Base-by-base conservation (phyloP, 1,140 invertebrate genomes). In the Radopholus similis region DNA sequence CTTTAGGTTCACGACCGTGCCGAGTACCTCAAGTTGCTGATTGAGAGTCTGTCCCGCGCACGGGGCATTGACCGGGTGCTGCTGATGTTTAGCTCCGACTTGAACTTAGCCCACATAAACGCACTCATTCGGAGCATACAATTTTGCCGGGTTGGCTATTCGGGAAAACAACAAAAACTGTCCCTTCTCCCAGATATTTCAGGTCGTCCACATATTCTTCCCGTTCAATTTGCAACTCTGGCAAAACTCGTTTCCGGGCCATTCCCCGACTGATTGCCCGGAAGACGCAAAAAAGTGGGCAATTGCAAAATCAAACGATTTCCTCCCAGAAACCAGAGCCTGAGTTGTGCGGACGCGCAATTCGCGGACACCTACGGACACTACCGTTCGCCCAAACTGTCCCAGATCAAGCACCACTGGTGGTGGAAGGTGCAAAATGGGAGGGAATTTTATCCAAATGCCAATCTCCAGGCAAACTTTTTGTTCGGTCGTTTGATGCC, bases 381-480 rank as follows among this genome's bases (percentile, higher is more conserved):
- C 83, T 97, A 97, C 83, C 85, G 95, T 55, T 93, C 97, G 83
- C 91, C 94, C 2, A 92, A 91, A 78, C 95, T 95, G 80, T 93
- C 93, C 0, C 95, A 98, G 84, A 97, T 93, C 0, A 98, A 98
- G 83, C 93, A 97, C 83, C 95, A 98, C 79, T 98, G 95, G 95
- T 97, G 95, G 90, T 98, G 95, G 94, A 98, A 97, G 83, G 86
- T 87, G 15, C 42, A 42, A 23, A 30, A 37, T 11, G 11, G 21
- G 13, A 23, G 11, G 15, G 2, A 44, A 40, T 21, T 40, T 30
- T 4, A 11, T 47, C 15, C 9, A 3, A 49, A 49, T 21, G 26
- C 26, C 38, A 65, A 51, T 5, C 44, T 74, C 34, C 73, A 86
- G 85, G 79, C 86, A 40, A 84, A 85, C 71, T 84, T 83, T 76